Conservation (phyloP, 2,113 vertebrate genomes). For the Misgurnus mizolepis region DNA sequence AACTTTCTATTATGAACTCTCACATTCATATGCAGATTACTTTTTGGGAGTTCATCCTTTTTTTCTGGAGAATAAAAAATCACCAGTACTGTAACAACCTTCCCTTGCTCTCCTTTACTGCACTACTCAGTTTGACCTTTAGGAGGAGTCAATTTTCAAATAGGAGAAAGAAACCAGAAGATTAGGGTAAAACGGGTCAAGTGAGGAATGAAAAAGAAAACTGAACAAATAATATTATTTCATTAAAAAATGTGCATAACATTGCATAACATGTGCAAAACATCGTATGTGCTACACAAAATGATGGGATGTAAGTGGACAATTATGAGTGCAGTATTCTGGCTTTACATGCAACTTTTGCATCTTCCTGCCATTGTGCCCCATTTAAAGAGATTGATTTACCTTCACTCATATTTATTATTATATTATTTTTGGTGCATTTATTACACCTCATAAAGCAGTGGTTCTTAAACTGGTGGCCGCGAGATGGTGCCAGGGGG, state of each 20-base stretch:
- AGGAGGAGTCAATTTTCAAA: slow-evolving; percentile 61
- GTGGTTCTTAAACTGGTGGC: too few relatives aligned
- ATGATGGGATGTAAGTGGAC: neutral
- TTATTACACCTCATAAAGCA: neutral
- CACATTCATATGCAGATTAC: too few relatives aligned
- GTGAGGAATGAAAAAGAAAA: neutral
- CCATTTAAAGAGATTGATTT: neutral
- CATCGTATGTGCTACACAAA: neutral
- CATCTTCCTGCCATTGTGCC: too few relatives aligned
- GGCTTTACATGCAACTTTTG: neutral
- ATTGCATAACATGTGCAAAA: neutral
- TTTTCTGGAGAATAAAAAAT: neutral
- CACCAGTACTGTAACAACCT: too few relatives aligned
- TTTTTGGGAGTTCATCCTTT: too few relatives aligned
- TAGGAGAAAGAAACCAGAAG: neutral
- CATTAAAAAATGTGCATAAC: neutral
- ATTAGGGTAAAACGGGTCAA: neutral
- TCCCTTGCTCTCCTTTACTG: neutral
- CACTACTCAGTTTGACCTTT: slow-evolving; percentile 61
- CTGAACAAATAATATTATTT: neutral
- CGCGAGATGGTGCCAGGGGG: too few relatives aligned
- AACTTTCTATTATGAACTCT: too few relatives aligned
- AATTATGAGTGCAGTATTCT: neutral
- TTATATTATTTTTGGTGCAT: neutral
- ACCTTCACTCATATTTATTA: neutral